These are phyloP conservation scores for Lepeophtheirus salmonis DNA, from an alignment of 1,140 invertebrate species.

Conservation along the genomic window DNA sequence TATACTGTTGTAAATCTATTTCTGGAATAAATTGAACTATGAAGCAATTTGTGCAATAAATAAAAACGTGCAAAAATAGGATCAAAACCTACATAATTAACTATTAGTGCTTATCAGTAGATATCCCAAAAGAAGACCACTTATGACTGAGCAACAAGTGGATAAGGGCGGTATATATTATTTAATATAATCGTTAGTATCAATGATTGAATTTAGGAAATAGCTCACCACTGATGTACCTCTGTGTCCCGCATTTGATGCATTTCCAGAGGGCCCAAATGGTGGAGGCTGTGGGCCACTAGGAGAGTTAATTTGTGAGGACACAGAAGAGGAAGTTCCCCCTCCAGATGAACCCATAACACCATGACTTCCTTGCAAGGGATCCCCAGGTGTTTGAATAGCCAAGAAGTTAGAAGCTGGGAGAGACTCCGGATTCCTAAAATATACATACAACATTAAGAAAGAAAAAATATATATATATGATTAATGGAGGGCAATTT, in stretches of 20 bases:
- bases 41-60: too few relatives aligned
- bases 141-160: too few relatives aligned
- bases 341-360: neutral
- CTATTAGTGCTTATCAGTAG: too few relatives aligned
- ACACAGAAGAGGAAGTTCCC: slow-evolving; percentile 12
- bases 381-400: slow-evolving; percentile 63
- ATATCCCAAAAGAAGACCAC: too few relatives aligned
- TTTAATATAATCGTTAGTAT: too few relatives aligned
- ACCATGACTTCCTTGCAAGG: slow-evolving; percentile 32
- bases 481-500: neutral
- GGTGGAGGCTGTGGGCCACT: slow-evolving; percentile 16
- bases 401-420: slow-evolving; percentile 65
- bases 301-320: slow-evolving; percentile 18
- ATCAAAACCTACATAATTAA: too few relatives aligned
- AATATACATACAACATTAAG: slow-evolving; percentile 19
- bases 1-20: too few relatives aligned
- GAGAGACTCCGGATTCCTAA: slow-evolving; percentile 40
- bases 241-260: neutral
- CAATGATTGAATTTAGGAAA: too few relatives aligned
- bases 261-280: neutral
- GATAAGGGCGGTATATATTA: too few relatives aligned
- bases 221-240: slow-evolving; percentile 18
- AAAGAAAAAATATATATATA: slow-evolving; percentile 3
- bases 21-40: too few relatives aligned
- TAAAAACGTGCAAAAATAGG: too few relatives aligned